phyloP scores from a whole-genome alignment of 1,140 invertebrate species.

The Drosophila busckii region DNA sequence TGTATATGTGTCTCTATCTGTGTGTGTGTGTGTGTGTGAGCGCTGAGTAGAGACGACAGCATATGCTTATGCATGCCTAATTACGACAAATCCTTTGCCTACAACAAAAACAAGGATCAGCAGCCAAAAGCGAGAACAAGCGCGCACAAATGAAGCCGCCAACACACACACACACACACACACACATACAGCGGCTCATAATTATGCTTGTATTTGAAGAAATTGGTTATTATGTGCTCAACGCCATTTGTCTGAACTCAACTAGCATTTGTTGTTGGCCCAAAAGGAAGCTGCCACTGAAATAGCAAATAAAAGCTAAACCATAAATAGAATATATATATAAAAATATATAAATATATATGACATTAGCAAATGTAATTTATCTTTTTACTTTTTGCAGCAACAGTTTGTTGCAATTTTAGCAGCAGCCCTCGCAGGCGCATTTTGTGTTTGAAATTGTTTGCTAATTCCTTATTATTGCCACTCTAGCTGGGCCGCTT shows the following conservation, averaged over 20 bases:
- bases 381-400: neutral
- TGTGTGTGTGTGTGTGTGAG: conserved; percentile 16
- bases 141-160: conserved; percentile 60
- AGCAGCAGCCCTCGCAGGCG: conserved; percentile 27
- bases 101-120: neutral
- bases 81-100: conserved; percentile 70
- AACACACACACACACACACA: conserved; percentile 22
- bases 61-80: conserved; percentile 76
- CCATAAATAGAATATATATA: neutral
- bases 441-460: conserved; percentile 51
- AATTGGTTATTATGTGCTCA: conserved; percentile 78
- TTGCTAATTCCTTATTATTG: conserved; percentile 73
- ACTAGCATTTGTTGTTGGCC: conserved; percentile 61
- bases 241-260: conserved; percentile 73
- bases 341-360: neutral
- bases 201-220: conserved; percentile 74
- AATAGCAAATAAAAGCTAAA: too few relatives aligned
- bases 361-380: too few relatives aligned
- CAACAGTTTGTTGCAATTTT: conserved; percentile 2
- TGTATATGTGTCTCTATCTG: conserved; percentile 3
- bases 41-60: conserved; percentile 66
- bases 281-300: conserved; percentile 1
- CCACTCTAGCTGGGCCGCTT: conserved; percentile 37
- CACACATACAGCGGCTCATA: conserved; percentile 53
- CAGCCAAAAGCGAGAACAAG: conserved; percentile 44